A percentile compares a stretch with the other conserved stretches of the same genome.
These are phyloP conservation scores for Incurvaria masculella DNA, from an alignment of 2,888 invertebrate genomes.

Conservation along the genomic window DNA sequence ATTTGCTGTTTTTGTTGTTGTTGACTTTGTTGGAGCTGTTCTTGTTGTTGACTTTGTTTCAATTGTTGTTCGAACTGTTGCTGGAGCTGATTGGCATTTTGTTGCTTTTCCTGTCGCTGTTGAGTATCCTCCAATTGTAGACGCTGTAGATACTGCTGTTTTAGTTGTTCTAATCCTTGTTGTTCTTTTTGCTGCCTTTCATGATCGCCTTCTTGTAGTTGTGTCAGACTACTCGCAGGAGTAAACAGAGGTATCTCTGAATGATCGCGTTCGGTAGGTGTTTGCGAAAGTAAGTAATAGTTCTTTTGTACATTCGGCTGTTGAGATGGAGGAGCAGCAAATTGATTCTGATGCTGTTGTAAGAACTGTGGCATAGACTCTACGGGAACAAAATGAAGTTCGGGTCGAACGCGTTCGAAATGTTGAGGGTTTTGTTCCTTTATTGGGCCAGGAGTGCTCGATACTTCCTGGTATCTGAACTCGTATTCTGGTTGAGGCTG, in stretches of 20 bases:
- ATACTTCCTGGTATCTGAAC: neutral
- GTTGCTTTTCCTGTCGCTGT: constrained; percentile 4
- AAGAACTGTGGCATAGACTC: neutral
- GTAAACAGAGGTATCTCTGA: too few relatives aligned
- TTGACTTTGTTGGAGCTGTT: constrained; percentile 19
- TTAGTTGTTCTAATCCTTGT: constrained; percentile 8
- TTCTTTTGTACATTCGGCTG: neutral
- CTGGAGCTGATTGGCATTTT: constrained; percentile 2
- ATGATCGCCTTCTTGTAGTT: constrained; percentile 9
- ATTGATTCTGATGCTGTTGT: neutral
- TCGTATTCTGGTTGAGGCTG: neutral
- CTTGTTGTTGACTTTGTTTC: constrained; percentile 16
- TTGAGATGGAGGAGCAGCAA: neutral
- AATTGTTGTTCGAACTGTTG: constrained; percentile 10
- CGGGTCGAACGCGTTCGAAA: neutral
- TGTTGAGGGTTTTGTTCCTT: neutral
- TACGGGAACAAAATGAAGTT: neutral
- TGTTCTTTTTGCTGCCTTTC: constrained; percentile 14
- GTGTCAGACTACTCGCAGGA: too few relatives aligned
- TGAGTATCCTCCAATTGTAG: constrained; percentile 15
- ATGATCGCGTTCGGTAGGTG: too few relatives aligned
- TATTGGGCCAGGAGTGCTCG: neutral
- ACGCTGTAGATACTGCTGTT: constrained; percentile 5
- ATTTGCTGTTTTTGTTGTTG: constrained; percentile 13
- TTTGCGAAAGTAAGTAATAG: neutral